Percentiles rank a stretch among this genome's conserved stretches.
Evolutionary conservation across 2,797 vertebrate species (phyloP).

Genomic region (Champsocephalus gunnari): DNA sequence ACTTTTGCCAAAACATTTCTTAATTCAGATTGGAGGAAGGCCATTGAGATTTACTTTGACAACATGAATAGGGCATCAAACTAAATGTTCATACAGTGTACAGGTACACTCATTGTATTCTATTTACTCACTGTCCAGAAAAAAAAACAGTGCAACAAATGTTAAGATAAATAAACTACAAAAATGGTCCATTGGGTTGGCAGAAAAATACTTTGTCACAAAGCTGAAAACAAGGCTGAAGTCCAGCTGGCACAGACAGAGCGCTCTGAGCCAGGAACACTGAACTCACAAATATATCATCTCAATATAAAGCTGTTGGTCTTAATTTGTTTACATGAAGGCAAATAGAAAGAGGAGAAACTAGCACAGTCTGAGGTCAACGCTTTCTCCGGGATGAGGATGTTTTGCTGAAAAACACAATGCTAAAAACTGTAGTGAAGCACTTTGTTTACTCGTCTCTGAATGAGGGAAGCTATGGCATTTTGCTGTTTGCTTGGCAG

Average conservation of each 20-base stretch:
- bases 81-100: neutral
- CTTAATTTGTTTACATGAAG: constrained; percentile 19
- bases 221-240: constrained; percentile 6
- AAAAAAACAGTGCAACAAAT: neutral
- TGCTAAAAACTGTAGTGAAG: constrained; percentile 30
- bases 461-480: constrained; percentile 44
- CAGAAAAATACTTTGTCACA: neutral
- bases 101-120: neutral
- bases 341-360: constrained; percentile 8
- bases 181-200: neutral
- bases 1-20: neutral
- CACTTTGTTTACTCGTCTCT: constrained; percentile 40
- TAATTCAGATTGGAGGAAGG: neutral
- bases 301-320: neutral
- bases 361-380: constrained; percentile 19
- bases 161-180: neutral
- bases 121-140: too few relatives aligned
- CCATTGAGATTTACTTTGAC: neutral
- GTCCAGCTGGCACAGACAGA: constrained; percentile 6
- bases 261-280: constrained; percentile 15
- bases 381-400: constrained; percentile 25
- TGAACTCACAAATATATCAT: constrained; percentile 23
- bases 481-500: constrained; percentile 65
- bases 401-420: constrained; percentile 43
- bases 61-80: neutral